Percentiles rank a stretch among this genome's conserved stretches.
These are phyloP conservation scores for Prunella fulvescens DNA, from an alignment of 2,113 vertebrate species.

Conservation along the genomic window DNA sequence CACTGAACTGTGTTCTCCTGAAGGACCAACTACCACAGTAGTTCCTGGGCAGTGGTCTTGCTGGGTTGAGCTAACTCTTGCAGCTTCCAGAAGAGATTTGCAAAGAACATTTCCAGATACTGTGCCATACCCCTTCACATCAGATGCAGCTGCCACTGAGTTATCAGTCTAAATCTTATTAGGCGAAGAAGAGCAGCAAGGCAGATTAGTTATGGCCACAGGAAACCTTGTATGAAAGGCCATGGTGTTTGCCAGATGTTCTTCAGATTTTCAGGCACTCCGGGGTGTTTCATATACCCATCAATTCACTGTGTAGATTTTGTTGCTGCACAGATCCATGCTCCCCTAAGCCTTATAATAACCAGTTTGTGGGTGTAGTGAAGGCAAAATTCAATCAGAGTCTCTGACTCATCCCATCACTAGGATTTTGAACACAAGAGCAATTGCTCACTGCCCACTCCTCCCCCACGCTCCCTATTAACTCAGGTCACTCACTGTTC, in stretches of 20 bases:
- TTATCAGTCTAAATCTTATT: neutral
- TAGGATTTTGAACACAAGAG: conserved; percentile 55
- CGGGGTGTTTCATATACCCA: neutral
- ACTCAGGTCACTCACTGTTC: conserved; percentile 51
- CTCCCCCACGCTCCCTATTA: conserved; percentile 28
- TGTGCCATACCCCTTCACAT: neutral
- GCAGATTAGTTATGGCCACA: neutral
- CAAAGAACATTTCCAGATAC: neutral
- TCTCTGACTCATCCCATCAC: conserved; percentile 56
- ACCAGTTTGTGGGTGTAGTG: conserved; percentile 49
- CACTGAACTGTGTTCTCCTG: neutral
- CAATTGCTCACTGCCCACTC: conserved; percentile 60
- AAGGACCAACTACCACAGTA: neutral
- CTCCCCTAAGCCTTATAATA: conserved; percentile 53
- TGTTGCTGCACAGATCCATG: neutral
- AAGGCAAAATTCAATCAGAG: conserved; percentile 63
- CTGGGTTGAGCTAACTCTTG: neutral
- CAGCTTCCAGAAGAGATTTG: neutral
- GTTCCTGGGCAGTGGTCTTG: neutral
- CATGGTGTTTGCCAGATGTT: neutral
- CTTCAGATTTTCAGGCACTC: neutral
- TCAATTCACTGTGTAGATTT: neutral
- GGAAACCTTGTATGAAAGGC: neutral
- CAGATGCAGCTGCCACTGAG: neutral
- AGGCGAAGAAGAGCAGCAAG: neutral